These are phyloP conservation scores for Lithophane socia DNA, from an alignment of 2,888 invertebrate species.

Conservation along the genomic window DNA sequence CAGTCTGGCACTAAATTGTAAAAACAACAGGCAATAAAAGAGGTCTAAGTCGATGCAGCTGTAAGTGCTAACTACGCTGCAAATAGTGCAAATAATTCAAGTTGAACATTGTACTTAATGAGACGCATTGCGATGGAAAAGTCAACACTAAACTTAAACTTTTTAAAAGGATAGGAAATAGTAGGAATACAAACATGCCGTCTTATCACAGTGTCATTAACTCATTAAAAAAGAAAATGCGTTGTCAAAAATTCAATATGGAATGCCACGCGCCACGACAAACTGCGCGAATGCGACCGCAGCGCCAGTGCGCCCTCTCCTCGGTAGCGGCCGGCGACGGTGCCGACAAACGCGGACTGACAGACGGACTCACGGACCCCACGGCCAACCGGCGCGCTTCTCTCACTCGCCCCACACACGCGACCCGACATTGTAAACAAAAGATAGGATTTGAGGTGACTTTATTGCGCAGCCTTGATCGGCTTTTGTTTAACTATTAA, in stretches of 20 bases:
- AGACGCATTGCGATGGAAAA: conserved; percentile 33
- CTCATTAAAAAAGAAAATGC: conserved; percentile 29
- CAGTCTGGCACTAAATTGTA: conserved; percentile 10
- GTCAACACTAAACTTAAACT: conserved; percentile 26
- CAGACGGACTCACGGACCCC: conserved; percentile 47
- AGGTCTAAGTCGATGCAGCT: conserved; percentile 61
- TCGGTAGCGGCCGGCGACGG: conserved; percentile 60
- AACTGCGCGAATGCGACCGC: conserved; percentile 50
- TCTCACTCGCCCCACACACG: conserved; percentile 47
- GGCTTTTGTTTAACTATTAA: conserved; percentile 42
- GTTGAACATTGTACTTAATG: conserved; percentile 15
- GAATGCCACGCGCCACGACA: conserved; percentile 67
- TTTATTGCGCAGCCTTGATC: conserved; percentile 45
- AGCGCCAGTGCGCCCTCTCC: conserved; percentile 46
- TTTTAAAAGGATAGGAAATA: conserved; percentile 11
- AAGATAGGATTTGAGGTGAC: conserved; percentile 55
- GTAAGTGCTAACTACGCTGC: conserved; percentile 55
- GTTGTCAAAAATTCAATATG: conserved; percentile 59
- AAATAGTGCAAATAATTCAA: conserved; percentile 48
- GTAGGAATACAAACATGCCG: conserved; percentile 46
- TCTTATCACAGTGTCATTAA: conserved; percentile 58
- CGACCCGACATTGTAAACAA: conserved; percentile 66
- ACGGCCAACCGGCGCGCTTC: conserved; percentile 30
- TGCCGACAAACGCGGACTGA: conserved; percentile 73
- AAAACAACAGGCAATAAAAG: conserved; percentile 47